phyloP scores from a whole-genome alignment of 2,113 vertebrate genomes.

The Phylloscopus trochilus region DNA sequence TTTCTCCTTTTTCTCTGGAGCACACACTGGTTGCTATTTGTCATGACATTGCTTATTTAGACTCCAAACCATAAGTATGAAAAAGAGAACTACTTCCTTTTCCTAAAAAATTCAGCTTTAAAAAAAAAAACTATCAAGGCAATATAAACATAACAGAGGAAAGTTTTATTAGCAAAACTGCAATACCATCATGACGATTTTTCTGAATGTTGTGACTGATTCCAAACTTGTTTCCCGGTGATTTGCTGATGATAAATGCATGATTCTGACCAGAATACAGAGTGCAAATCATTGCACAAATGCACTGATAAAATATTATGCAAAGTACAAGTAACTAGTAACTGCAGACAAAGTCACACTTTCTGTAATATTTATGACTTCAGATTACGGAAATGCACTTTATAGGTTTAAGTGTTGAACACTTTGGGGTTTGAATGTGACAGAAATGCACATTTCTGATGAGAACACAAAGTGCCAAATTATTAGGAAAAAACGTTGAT shows the following conservation, averaged over 20 bases:
- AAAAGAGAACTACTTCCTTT: constrained; percentile 4
- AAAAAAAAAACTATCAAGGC: background rate
- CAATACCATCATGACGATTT: background rate
- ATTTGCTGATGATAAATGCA: background rate
- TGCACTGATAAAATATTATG: background rate
- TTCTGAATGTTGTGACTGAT: background rate
- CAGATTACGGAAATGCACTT: background rate
- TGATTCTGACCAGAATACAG: background rate
- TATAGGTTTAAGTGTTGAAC: background rate
- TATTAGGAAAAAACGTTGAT: background rate
- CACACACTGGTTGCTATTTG: background rate
- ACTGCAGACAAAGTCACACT: background rate
- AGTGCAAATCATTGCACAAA: background rate
- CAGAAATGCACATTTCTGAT: background rate
- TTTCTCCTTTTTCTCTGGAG: background rate
- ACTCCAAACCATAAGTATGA: background rate
- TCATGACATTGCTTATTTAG: background rate
- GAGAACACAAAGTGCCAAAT: background rate
- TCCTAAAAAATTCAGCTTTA: background rate
- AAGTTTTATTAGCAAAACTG: constrained; percentile 23
- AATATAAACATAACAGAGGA: background rate
- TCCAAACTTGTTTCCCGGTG: background rate
- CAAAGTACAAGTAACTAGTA: background rate
- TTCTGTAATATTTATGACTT: background rate
- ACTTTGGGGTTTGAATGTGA: rapidly evolving